Percentiles rank a stretch among this genome's conserved stretches.
Conservation (phyloP, 1,140 invertebrate genomes). For the Drosophila neocordata region DNA sequence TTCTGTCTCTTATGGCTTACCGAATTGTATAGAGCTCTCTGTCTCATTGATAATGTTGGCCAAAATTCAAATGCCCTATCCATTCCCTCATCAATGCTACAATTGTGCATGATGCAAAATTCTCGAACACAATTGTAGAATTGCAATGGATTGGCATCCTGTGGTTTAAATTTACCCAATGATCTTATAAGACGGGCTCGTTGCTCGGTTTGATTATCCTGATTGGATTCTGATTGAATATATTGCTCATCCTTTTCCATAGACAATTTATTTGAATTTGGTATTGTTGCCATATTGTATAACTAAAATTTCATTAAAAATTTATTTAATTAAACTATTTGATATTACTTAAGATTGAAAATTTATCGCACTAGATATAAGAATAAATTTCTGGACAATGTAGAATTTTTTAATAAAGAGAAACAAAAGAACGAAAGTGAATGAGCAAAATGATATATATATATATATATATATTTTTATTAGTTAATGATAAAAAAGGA, state of each 20-base stretch:
- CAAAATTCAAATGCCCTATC: slow-evolving; percentile 39
- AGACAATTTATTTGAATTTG: not conserved
- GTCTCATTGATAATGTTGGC: slow-evolving; percentile 28
- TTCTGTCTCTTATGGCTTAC: slow-evolving; percentile 18
- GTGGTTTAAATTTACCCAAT: slow-evolving; percentile 44
- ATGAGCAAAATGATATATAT: not conserved
- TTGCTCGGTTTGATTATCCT: slow-evolving; percentile 33
- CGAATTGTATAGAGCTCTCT: slow-evolving; percentile 54
- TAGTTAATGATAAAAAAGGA: not conserved
- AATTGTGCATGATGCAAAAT: slow-evolving; percentile 66
- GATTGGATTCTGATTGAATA: too few species aligned
- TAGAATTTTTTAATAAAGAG: too few species aligned
- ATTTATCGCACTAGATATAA: not conserved
- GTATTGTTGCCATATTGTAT: not conserved
- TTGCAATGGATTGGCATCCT: slow-evolving; percentile 53
- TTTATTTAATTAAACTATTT: not conserved
- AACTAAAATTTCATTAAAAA: not conserved
- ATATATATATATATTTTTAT: not conserved
- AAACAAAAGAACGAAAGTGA: not conserved
- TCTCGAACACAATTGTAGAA: slow-evolving; percentile 68
- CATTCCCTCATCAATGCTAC: slow-evolving; percentile 65
- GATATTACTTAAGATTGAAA: not conserved
- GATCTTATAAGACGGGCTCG: slow-evolving; percentile 35
- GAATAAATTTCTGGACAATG: too few species aligned
- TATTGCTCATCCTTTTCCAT: too few species aligned